Base-by-base conservation (phyloP, 2,113 vertebrate genomes). In the Rhabdomys dilectus region DNA sequence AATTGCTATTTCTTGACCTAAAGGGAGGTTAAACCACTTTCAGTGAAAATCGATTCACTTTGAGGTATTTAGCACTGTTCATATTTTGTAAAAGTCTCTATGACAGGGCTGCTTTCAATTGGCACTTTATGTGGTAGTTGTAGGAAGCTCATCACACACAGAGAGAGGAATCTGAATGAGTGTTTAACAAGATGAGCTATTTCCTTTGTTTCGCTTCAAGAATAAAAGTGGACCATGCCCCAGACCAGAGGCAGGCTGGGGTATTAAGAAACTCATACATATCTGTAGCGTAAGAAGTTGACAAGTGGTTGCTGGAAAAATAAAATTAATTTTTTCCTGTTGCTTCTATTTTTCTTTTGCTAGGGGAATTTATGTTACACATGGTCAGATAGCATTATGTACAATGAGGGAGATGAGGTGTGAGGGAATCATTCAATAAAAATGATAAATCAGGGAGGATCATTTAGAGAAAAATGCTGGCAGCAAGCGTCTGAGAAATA, bases 1-100 rank as follows among this genome's bases (percentile, higher is more conserved):
- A 98, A 98, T 96, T 98, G 97, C 91, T 98, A 97, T 98, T 98
- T 98, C 98, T 98, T 98, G 98, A 98, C 98, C 98, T 98, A 97
- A 98, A 98, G 97, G 75, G 87, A 98, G 97, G 97, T 98, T 98
- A 98, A 98, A 98, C 98, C 97, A 98, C 96, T 98, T 98, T 91
- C 60, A 92, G 66, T 98, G 85, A 87, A 98, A 98, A 99, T 98
- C 0, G 2, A 97, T 98, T 98, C 97, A 98, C 97, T 98, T 98
- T 97, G 97, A 98, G 97, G 96, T 98, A 98, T 98, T 98, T 99
- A 99, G 88, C 95, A 95, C 97, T 97, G 97, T 97, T 98, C 94
- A 36, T 98, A 97, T 98, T 98, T 98, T 98, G 96, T 97, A 98
- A 94, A 98, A 98, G 77, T 96, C 95, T 96, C 95, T 97, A 87